These are phyloP conservation scores for Indri indri DNA, from an alignment of 2,113 vertebrate species.

Conservation along the genomic window DNA sequence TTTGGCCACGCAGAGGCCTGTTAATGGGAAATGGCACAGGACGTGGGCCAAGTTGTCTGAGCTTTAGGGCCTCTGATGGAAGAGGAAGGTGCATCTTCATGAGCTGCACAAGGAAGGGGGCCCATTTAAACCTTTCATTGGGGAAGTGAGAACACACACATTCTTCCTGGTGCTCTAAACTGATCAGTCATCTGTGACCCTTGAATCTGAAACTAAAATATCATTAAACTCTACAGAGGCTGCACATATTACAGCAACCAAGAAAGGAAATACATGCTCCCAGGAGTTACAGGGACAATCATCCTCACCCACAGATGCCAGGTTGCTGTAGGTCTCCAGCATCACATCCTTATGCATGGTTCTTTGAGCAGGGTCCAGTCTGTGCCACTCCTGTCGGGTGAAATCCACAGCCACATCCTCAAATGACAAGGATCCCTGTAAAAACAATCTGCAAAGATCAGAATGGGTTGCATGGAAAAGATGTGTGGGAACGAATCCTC, in stretches of 20 bases:
- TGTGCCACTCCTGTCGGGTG: conserved; percentile 66
- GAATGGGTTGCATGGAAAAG: neutral
- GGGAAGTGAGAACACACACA: neutral
- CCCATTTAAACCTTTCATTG: conserved; percentile 44
- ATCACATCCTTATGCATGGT: conserved; percentile 72
- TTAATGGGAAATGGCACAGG: conserved; percentile 68
- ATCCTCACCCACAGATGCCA: conserved; percentile 68
- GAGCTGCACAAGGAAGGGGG: conserved; percentile 47
- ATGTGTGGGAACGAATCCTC: neutral
- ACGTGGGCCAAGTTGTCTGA: conserved; percentile 53
- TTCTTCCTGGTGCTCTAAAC: neutral
- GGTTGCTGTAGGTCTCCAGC: conserved; percentile 72
- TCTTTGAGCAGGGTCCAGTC: conserved; percentile 57
- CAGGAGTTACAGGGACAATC: neutral
- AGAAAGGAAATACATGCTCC: neutral
- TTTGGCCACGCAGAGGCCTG: conserved; percentile 73
- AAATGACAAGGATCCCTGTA: conserved; percentile 61
- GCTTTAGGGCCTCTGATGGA: conserved; percentile 57
- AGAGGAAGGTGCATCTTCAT: conserved; percentile 53
- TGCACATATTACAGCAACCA: neutral
- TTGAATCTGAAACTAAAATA: conserved; percentile 16
- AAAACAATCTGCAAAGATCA: conserved; percentile 56
- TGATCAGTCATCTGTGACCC: neutral
- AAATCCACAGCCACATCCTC: conserved; percentile 73
- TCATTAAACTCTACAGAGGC: neutral